phyloP scores from a whole-genome alignment of 2,888 invertebrate species.

The Siphlonurus alternatus region DNA sequence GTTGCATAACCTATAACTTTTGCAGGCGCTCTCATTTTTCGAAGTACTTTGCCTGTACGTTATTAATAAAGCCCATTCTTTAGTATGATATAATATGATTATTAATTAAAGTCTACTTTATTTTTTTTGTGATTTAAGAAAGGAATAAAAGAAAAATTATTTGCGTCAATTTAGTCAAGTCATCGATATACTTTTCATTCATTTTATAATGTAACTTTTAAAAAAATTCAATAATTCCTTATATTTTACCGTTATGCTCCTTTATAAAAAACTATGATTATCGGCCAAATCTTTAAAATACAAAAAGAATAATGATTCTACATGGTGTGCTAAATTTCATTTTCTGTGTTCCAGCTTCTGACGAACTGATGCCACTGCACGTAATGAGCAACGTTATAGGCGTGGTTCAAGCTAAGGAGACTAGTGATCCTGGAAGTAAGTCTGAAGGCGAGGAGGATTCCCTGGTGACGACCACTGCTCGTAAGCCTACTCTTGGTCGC shows the following conservation, averaged over 20 bases:
- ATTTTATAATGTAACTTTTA: neutral
- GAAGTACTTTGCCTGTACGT: too few relatives aligned
- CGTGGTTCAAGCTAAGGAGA: neutral
- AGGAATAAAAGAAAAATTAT: neutral
- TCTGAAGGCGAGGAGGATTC: constrained; percentile 78
- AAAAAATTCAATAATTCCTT: too few relatives aligned
- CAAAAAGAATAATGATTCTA: too few relatives aligned
- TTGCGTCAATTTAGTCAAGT: neutral
- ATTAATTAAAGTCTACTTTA: too few relatives aligned
- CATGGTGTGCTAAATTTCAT: too few relatives aligned
- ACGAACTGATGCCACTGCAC: neutral
- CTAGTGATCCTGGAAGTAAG: constrained; percentile 51
- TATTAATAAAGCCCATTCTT: too few relatives aligned
- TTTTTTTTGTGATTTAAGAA: neutral
- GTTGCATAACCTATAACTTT: neutral
- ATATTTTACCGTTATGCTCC: too few relatives aligned
- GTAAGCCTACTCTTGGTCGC: constrained; percentile 44
- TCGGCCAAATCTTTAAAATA: too few relatives aligned
- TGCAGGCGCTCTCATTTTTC: too few relatives aligned
- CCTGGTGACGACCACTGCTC: constrained; percentile 34
- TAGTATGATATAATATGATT: too few relatives aligned
- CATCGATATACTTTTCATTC: too few relatives aligned
- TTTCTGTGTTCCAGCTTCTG: neutral
- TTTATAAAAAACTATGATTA: neutral
- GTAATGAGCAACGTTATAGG: neutral